Base-by-base conservation (phyloP, 2,888 invertebrate genomes). In the Tortricodes alternella region DNA sequence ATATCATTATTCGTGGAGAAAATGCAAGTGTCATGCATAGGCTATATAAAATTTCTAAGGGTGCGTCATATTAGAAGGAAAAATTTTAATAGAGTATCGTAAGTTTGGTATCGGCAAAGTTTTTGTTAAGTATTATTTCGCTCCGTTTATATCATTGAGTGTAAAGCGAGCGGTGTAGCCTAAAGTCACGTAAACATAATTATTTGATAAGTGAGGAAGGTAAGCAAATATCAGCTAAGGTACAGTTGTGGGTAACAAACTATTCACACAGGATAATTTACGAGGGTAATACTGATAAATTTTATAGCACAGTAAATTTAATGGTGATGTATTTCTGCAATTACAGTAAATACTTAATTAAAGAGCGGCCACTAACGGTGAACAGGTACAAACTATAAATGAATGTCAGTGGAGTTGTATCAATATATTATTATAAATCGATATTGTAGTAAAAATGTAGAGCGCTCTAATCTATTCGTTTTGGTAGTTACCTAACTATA, bases 281-380 rank as follows among this genome's bases (percentile, higher is more conserved):
- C 52, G 46, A 52, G 21, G 48, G 53, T 50, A 46, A 53, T 58
- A 53, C 50, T 38, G 48, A 51, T 60, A 58, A 58, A 60, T 61
- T 46, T 70, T 72, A 70, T 62, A 50, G 38, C 56, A 66, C 50
- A 60, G 61, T 63, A 66, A 59, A 53, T 65, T 60, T 56, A 52
- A 59, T 50, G 53, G 60, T 67, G 62, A 69, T 62, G 60, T 46
- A 61, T 60, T 58, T 44, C 23, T n/a, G 56, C 56, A 23, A 56
- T 56, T 50, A 43, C 16, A 37, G 56, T 56, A 38, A 56, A 56
- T 56, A 38, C 16, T 50, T 56, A 38, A 56, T 37, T 38, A 43
- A 29, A 3, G 24, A 27, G 37, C 43, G 3, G 11, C 43, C 27
- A 9, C 21, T 23, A 44, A 23, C 4, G 34, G 11, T 32, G 21